These are phyloP conservation scores for Hipparchia semele DNA, from an alignment of 2,888 invertebrate species.

Conservation along the genomic window DNA sequence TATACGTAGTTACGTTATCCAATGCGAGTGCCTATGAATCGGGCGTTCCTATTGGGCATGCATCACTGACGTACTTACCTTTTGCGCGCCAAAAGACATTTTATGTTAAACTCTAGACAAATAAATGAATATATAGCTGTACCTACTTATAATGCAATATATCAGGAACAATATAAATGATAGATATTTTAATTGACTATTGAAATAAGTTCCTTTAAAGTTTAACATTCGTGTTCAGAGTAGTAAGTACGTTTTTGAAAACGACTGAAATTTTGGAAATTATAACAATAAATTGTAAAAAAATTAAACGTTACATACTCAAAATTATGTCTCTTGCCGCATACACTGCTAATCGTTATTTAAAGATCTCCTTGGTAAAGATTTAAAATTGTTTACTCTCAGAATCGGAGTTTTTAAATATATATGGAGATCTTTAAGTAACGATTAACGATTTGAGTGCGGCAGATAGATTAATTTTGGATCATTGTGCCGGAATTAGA, in stretches of 20 bases:
- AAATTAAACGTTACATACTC: constrained; percentile 10
- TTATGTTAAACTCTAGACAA: constrained; percentile 47
- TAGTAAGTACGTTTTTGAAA: constrained; percentile 39
- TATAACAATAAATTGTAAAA: constrained; percentile 32
- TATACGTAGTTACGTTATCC: constrained; percentile 30
- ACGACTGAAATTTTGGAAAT: constrained; percentile 39
- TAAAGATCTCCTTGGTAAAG: too few relatives aligned
- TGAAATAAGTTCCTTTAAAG: constrained; percentile 37
- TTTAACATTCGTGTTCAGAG: constrained; percentile 36
- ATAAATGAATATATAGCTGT: constrained; percentile 39
- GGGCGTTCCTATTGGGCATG: constrained; percentile 38
- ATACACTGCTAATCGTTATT: too few relatives aligned
- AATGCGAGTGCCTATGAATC: constrained; percentile 20
- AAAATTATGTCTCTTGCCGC: constrained; percentile 5
- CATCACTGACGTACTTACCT: constrained; percentile 53
- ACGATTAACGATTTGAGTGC: too few relatives aligned
- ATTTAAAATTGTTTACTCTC: too few relatives aligned
- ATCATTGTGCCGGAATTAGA: constrained; percentile 20
- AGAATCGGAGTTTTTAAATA: too few relatives aligned
- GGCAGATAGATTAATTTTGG: constrained; percentile 26
- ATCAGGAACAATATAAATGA: constrained; percentile 30
- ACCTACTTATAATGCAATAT: constrained; percentile 39
- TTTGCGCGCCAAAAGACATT: constrained; percentile 76
- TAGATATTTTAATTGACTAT: constrained; percentile 33
- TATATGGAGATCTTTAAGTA: too few relatives aligned